Base-by-base conservation (phyloP, 2,888 invertebrate genomes). In the Protophormia terraenovae region DNA sequence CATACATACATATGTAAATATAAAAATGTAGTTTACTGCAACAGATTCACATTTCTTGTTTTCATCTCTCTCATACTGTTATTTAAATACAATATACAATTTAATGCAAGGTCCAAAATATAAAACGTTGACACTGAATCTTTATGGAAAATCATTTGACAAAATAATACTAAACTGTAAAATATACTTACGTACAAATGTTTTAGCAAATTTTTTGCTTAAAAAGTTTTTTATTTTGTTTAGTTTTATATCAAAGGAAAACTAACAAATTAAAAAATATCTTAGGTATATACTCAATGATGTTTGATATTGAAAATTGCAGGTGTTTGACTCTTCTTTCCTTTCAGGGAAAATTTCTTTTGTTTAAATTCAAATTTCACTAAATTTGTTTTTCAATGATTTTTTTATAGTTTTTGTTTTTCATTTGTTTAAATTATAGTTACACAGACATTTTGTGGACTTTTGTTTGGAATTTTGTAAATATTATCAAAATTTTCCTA, bases 401-500 rank as follows among this genome's bases (percentile, higher is more conserved):
- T 47, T 47, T 22, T 22, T 19, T n/a, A n/a, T n/a, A n/a, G 19
- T 32, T 47, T 45, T 45, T 27, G 0, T 27, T 29, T n/a, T n/a
- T n/a, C n/a, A 41, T 12, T 41, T 41, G 41, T 41, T 41, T 14
- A 41, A 41, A 41, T 16, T 38, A 27, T n/a, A n/a, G n/a, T 64
- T 38, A n/a, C 8, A 7, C n/a, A n/a, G n/a, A n/a, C n/a, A n/a
- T n/a, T 64, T 14, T 58, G 19, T 60, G 16, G n/a, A 16, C 0
- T 47, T 50, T 67, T 67, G 32, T 67, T 67, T 41, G 14, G 64
- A 27, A 41, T n/a, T 64, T 38, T 64, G 16, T 38, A 60, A 60
- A 24, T 76, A 76, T 77, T 71, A 62, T 53, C 29, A 67, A 35
- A 62, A 45, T 53, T 80, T 76, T 55, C 24, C 64, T 82, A 45